These are phyloP conservation scores for Xestobium rufovillosum DNA, from an alignment of 2,888 invertebrate species.

Conservation along the genomic window DNA sequence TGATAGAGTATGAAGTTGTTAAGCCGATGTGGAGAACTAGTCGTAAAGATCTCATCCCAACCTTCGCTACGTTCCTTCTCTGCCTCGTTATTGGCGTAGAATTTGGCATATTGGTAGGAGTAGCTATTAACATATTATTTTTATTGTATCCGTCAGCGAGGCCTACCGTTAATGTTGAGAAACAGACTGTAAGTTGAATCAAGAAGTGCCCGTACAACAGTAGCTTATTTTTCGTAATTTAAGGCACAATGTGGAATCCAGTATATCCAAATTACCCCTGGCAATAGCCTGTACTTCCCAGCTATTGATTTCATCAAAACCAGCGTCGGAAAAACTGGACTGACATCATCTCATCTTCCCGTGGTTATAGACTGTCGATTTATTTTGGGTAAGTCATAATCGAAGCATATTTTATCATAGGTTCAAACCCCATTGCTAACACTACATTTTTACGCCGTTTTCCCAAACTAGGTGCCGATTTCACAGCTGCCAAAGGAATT, in stretches of 20 bases:
- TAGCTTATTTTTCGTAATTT: slow-evolving; percentile 9
- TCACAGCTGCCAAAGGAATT: slow-evolving; percentile 80
- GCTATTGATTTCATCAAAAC: slow-evolving; percentile 76
- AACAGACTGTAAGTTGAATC: slow-evolving; percentile 56
- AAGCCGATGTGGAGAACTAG: slow-evolving; percentile 81
- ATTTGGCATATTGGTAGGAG: slow-evolving; percentile 77
- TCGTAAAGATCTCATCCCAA: slow-evolving; percentile 71
- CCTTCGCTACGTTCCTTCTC: slow-evolving; percentile 73
- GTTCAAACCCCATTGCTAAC: too few relatives aligned
- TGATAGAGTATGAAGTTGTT: slow-evolving; percentile 87
- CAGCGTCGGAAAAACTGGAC: slow-evolving; percentile 68
- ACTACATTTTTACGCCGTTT: too few relatives aligned
- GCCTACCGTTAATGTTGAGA: slow-evolving; percentile 67
- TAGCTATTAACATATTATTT: slow-evolving; percentile 68
- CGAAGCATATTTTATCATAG: too few relatives aligned
- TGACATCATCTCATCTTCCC: slow-evolving; percentile 57
- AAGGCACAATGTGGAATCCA: slow-evolving; percentile 49
- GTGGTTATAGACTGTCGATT: slow-evolving; percentile 77
- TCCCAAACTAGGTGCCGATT: slow-evolving; percentile 78
- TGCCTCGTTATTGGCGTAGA: slow-evolving; percentile 80
- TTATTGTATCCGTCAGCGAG: slow-evolving; percentile 75
- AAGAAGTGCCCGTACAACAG: too few relatives aligned
- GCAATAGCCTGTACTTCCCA: slow-evolving; percentile 74
- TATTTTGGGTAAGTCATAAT: slow-evolving; percentile 52
- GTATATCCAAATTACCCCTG: slow-evolving; percentile 70